Evolutionary conservation across 2,113 vertebrate genomes (phyloP).

Genomic region (Vidua macroura): DNA sequence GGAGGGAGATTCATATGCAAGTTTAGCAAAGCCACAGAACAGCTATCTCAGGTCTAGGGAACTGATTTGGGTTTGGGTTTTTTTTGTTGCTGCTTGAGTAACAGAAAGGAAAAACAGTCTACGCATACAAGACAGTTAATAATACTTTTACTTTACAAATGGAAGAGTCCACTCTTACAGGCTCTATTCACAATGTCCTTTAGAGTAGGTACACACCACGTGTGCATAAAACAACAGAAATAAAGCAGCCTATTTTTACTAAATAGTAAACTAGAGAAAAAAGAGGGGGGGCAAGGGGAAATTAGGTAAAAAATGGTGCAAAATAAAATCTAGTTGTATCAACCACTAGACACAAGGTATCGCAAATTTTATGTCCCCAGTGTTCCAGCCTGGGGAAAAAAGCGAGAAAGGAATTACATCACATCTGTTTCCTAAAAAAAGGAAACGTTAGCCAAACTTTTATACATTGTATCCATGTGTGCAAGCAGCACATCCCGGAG

Average conservation of each 20-base stretch:
- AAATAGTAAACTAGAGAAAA: background rate
- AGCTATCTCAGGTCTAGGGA: background rate
- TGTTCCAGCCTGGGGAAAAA: background rate
- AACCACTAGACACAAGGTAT: background rate
- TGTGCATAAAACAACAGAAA: background rate
- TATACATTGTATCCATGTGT: background rate
- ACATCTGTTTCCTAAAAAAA: background rate
- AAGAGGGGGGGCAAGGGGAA: fast-evolving
- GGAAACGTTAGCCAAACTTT: background rate
- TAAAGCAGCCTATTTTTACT: background rate
- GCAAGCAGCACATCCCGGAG: background rate
- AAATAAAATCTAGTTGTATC: background rate
- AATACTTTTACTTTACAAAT: background rate
- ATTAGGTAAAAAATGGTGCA: background rate
- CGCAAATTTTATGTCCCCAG: background rate
- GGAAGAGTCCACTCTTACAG: background rate
- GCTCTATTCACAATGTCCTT: background rate
- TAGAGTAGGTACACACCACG: background rate
- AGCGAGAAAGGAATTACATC: background rate
- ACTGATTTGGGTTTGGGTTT: background rate
- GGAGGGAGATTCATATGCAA: background rate
- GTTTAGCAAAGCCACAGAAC: background rate
- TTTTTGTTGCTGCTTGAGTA: background rate
- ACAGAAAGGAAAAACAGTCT: background rate
- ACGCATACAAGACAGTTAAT: fast-evolving